Evolutionary conservation across 1,140 invertebrate genomes (phyloP).

Genomic region (Anastatus disparis): DNA sequence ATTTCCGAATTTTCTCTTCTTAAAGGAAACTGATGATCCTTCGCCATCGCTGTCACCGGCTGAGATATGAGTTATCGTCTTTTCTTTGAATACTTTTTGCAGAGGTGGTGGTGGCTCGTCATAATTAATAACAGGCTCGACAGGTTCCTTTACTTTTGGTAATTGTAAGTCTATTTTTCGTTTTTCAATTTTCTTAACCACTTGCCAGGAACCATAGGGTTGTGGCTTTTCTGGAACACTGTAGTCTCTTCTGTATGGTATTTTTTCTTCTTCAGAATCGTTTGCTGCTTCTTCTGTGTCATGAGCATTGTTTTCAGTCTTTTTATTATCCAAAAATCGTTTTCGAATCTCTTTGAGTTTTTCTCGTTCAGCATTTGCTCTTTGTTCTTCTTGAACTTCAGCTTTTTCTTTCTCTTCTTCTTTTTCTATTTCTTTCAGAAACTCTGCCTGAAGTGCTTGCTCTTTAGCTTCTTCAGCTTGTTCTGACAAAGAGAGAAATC

Average conservation of each 20-base stretch:
- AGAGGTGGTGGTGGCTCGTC: constrained; percentile 58
- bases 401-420: constrained; percentile 63
- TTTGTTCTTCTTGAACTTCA: constrained; percentile 58
- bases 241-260: constrained; percentile 64
- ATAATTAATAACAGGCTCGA: constrained; percentile 51
- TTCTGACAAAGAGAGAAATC: constrained; percentile 72
- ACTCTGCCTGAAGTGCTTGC: constrained; percentile 60
- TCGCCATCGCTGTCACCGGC: constrained; percentile 65
- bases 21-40: constrained; percentile 66
- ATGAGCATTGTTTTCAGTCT: constrained; percentile 53
- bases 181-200: constrained; percentile 64
- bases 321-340: constrained; percentile 48
- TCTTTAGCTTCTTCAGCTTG: constrained; percentile 67
- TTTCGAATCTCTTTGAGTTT: constrained; percentile 64
- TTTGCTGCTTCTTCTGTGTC: constrained; percentile 48
- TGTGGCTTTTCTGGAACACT: constrained; percentile 65
- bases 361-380: constrained; percentile 63
- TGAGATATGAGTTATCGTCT: constrained; percentile 65
- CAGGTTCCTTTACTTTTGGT: constrained; percentile 62
- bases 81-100: constrained; percentile 74
- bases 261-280: constrained; percentile 61
- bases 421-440: constrained; percentile 68
- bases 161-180: constrained; percentile 70
- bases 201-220: constrained; percentile 75
- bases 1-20: constrained; percentile 73